These are phyloP conservation scores for Pseudococcus longispinus DNA, from an alignment of 2,888 invertebrate genomes.

Conservation along the genomic window DNA sequence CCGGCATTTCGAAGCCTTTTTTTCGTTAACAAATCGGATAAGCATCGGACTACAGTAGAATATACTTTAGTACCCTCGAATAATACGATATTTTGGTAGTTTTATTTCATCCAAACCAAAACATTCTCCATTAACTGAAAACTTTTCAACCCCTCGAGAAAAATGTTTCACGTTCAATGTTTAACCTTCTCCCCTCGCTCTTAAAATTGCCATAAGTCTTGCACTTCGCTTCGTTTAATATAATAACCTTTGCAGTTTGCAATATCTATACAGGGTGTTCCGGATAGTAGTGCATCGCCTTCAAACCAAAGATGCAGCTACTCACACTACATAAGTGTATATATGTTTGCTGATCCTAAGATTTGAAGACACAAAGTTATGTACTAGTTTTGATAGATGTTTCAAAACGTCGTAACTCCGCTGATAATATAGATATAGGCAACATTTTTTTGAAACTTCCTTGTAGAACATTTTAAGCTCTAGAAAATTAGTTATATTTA, in stretches of 20 bases:
- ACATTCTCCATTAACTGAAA: conserved; percentile 10
- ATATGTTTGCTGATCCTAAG: too few relatives aligned
- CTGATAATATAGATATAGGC: too few relatives aligned
- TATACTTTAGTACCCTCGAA: background rate
- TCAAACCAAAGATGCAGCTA: too few relatives aligned
- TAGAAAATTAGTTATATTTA: too few relatives aligned
- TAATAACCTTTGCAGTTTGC: background rate
- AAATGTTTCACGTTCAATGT: conserved; percentile 13
- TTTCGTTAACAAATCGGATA: conserved; percentile 5
- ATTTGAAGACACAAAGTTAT: too few relatives aligned
- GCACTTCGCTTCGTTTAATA: conserved; percentile 8
- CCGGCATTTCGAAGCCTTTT: background rate
- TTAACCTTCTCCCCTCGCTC: background rate
- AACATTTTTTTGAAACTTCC: too few relatives aligned
- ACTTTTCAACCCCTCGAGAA: conserved; percentile 18
- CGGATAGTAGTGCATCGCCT: too few relatives aligned
- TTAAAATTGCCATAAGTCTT: background rate
- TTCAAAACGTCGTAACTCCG: too few relatives aligned
- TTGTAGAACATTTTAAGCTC: too few relatives aligned
- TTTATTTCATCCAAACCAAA: conserved; percentile 21
- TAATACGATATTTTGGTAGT: background rate
- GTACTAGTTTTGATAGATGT: too few relatives aligned
- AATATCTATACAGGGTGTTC: background rate
- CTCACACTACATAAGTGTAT: too few relatives aligned
- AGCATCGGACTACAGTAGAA: background rate